These are phyloP conservation scores for Hydrolagus colliei DNA, from an alignment of 2,797 vertebrate genomes.

Conservation along the genomic window DNA sequence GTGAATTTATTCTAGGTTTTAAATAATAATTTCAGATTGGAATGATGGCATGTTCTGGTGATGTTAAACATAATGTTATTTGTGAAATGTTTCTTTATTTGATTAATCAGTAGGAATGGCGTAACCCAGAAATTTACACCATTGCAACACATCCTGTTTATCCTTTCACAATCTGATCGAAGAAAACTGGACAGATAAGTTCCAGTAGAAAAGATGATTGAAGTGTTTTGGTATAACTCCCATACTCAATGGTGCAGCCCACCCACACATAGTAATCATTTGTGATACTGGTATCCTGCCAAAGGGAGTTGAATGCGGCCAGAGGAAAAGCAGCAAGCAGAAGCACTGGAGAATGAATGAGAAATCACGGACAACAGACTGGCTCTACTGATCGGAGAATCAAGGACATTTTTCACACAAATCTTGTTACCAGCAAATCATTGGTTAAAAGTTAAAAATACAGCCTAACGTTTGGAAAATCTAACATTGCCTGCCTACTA, in stretches of 20 bases:
- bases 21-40: not conserved
- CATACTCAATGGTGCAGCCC: conserved; percentile 14
- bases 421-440: not conserved
- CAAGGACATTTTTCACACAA: not conserved
- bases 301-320: not conserved
- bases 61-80: not conserved
- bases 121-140: conserved; percentile 11
- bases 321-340: conserved; percentile 8
- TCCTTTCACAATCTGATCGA: not conserved
- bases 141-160: conserved; percentile 10
- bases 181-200: not conserved
- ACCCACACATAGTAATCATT: conserved; percentile 15
- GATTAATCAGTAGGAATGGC: not conserved
- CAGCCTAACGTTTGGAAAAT: not conserved
- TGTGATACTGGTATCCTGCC: conserved; percentile 5
- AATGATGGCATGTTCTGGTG: not conserved
- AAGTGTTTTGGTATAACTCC: conserved; percentile 10
- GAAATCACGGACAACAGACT: conserved; percentile 10
- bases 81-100: not conserved
- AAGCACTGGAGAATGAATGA: conserved; percentile 23
- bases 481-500: not conserved
- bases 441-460: not conserved
- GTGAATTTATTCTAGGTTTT: not conserved
- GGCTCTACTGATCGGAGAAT: not conserved
- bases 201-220: not conserved